Evolutionary conservation across 2,797 vertebrate genomes (phyloP), one percentile per base, ranked within the genome.

Genomic region (Cryptoblepharus egeriae): DNA sequence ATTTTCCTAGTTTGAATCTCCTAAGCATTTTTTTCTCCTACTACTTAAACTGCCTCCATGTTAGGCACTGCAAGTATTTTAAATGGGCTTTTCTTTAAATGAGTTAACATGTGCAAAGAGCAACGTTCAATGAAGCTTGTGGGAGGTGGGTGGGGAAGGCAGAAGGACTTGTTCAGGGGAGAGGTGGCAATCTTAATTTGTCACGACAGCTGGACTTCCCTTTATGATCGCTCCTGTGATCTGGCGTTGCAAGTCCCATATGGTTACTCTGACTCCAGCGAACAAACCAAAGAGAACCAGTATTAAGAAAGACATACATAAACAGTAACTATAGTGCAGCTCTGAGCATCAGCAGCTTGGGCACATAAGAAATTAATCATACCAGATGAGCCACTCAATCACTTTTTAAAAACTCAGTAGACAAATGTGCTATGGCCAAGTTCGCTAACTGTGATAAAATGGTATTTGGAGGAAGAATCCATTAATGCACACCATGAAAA

Each of bases 271-370:
- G 83, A 85, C 89, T 91, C 87, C 74, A 85, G 79, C 89, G 88
- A 93, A 93, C 83, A 89, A 90, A 89, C n/a, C n/a, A n/a, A n/a
- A 75, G 83, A 49, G 83, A 91, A 77, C 86, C 86, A 89, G 87
- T 92, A 91, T 91, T 92, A 90, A 88, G 81, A 86, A 57, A 78
- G 69, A 91, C 74, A 88, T 92, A 86, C 89, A 89, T 91, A 93
- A 91, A 91, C 90, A 93, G 81, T 80, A 81, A 90, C 75, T 80
- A 84, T 80, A 63, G 78, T 92, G 90, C 79, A 89, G 81, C 83
- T 83, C 90, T 89, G 88, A 92, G 71, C 84, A 88, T 70, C 88
- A 89, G 85, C 87, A 89, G 75, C 78, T 55, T 64, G 75, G 88
- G 80, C 80, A 85, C 87, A 84, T 0, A 63, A 88, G 86, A 79